These are phyloP conservation scores for Zoanthus sociatus DNA, from an alignment of 92 coral and sea anemone genomes.

Conservation along the genomic window DNA sequence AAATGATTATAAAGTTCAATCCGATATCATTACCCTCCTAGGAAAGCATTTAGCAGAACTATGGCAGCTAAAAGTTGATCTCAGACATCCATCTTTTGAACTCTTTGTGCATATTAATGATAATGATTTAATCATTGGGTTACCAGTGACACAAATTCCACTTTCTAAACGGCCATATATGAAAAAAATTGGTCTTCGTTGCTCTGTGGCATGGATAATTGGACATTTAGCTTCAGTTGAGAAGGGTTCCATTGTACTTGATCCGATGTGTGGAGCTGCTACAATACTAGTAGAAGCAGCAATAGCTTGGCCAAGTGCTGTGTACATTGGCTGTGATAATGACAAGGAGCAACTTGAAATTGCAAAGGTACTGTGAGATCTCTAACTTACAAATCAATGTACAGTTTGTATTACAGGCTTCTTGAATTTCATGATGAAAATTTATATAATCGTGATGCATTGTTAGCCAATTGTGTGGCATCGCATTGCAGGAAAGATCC, in stretches of 20 bases:
- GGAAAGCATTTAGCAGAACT: conserved; percentile 20
- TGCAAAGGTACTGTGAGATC: conserved; percentile 21
- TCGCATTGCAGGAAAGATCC: too few relatives aligned
- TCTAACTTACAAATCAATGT: too few relatives aligned
- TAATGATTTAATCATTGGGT: conserved; percentile 7
- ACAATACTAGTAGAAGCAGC: conserved; percentile 30
- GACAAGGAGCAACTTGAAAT: conserved; percentile 23
- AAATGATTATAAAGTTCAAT: neutral
- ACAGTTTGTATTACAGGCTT: too few relatives aligned
- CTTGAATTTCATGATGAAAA: too few relatives aligned
- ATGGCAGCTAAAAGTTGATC: conserved; percentile 34
- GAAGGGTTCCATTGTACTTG: conserved; percentile 9
- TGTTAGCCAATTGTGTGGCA: too few relatives aligned
- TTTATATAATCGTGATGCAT: too few relatives aligned
- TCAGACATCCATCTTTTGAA: conserved; percentile 40
- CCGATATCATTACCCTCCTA: conserved; percentile 7
- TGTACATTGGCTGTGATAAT: conserved; percentile 39
- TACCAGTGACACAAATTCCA: conserved; percentile 35
- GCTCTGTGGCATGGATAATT: conserved; percentile 38
- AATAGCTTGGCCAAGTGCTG: conserved; percentile 31
- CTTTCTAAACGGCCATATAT: conserved; percentile 38
- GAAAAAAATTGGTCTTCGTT: conserved; percentile 38
- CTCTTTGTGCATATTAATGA: conserved; percentile 29
- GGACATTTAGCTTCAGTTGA: conserved; percentile 30
- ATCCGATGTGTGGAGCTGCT: conserved; percentile 47